Evolutionary conservation across 2,113 vertebrate genomes (phyloP).

Genomic region (Phylloscopus whistleri): DNA sequence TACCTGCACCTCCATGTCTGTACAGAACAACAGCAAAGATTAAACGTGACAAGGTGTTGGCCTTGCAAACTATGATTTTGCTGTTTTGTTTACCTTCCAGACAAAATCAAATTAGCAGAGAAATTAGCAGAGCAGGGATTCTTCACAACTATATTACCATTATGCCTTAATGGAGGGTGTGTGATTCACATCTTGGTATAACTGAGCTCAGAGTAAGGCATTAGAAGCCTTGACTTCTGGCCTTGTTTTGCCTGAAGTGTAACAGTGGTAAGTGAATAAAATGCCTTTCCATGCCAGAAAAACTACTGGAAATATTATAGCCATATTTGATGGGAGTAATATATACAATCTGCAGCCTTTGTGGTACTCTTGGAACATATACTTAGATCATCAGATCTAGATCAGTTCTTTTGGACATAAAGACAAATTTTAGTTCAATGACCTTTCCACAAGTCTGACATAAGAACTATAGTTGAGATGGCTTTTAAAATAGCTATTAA

Average conservation of each 20-base stretch:
- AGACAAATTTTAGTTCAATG: background rate
- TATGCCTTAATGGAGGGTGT: background rate
- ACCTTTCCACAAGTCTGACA: background rate
- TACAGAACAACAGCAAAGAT: fast-evolving
- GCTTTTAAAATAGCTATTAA: background rate
- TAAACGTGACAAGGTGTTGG: background rate
- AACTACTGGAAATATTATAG: background rate
- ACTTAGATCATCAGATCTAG: background rate
- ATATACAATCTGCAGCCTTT: background rate
- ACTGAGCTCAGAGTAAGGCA: background rate
- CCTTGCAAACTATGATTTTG: background rate
- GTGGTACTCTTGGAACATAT: background rate
- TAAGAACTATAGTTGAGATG: background rate
- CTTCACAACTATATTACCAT: background rate
- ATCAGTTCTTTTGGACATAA: background rate
- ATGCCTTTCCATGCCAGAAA: background rate
- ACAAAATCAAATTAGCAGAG: background rate
- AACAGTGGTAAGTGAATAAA: background rate
- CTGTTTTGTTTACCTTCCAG: background rate
- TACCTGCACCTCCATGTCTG: background rate
- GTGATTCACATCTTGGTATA: background rate
- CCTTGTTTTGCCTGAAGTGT: background rate
- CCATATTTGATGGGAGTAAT: background rate
- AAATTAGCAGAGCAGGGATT: background rate
- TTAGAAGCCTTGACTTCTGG: background rate